Evolutionary conservation across 1,140 invertebrate genomes (phyloP).

Genomic region (Elymnias hypermnestra): DNA sequence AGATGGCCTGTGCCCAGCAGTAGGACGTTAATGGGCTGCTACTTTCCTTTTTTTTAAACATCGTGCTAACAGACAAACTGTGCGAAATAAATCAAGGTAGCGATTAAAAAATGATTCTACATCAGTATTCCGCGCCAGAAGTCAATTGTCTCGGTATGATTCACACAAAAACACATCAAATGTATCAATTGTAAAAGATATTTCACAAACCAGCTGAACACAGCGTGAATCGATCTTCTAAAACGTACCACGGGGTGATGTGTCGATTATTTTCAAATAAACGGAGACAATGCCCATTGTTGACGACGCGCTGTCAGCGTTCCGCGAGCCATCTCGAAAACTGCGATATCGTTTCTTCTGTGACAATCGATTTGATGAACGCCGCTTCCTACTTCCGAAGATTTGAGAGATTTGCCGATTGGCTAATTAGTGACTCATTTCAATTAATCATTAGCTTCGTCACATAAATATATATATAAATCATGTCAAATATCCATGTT

Average conservation of each 20-base stretch:
- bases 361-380: conserved; percentile 37
- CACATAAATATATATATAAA: no score
- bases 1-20: no score
- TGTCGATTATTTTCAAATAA: conserved; percentile 48
- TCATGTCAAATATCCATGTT: no score
- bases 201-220: conserved; percentile 3
- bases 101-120: no score
- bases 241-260: conserved; percentile 17
- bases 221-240: conserved; percentile 4
- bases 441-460: no score
- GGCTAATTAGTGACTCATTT: no score
- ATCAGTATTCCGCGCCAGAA: no score
- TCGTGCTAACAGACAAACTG: no score
- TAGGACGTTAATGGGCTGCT: no score
- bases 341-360: conserved; percentile 29
- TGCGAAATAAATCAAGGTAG: no score
- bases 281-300: conserved; percentile 54
- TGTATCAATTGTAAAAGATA: not conserved
- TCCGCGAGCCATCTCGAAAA: conserved; percentile 35
- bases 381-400: conserved; percentile 29
- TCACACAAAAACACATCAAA: not conserved
- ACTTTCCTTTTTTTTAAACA: no score
- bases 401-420: conserved; percentile 16
- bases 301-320: conserved; percentile 43
- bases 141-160: not conserved